Conservation (phyloP, 1,140 invertebrate genomes). For the Aphaenogaster floridana region DNA sequence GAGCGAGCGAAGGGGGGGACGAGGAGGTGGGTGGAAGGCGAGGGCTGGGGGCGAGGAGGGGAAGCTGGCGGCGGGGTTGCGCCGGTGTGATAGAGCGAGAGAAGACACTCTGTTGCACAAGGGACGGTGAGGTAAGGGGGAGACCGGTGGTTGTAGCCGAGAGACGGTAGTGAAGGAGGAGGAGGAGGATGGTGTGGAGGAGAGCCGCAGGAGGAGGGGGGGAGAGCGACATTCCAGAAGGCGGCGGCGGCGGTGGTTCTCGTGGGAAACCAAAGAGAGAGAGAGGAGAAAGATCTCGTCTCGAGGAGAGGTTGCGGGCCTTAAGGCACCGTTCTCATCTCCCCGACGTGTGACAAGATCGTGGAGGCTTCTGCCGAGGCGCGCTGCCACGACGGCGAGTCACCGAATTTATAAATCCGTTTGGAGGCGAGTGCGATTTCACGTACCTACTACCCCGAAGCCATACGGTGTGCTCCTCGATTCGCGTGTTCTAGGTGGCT, state of each 20-base stretch:
- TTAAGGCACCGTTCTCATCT: slow-evolving; percentile 84
- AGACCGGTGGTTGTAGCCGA: slow-evolving; percentile 65
- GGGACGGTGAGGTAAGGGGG: slow-evolving; percentile 57
- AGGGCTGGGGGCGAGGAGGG: slow-evolving; percentile 31
- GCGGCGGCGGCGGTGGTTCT: slow-evolving; percentile 86
- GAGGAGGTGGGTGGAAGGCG: slow-evolving; percentile 21
- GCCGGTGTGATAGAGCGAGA: slow-evolving; percentile 56
- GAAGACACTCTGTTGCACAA: slow-evolving; percentile 45
- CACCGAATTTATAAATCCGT: slow-evolving; percentile 72
- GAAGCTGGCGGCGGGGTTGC: slow-evolving; percentile 72
- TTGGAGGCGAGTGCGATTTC: neutral
- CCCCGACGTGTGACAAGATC: slow-evolving; percentile 78
- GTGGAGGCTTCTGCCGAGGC: slow-evolving; percentile 62
- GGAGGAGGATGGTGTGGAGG: slow-evolving; percentile 31
- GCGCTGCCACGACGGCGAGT: slow-evolving; percentile 63
- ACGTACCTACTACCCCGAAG: neutral
- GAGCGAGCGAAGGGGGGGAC: slow-evolving; percentile 59
- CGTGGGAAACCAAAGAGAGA: slow-evolving; percentile 86
- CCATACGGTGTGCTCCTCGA: neutral
- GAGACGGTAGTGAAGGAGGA: slow-evolving; percentile 71
- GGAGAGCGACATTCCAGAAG: slow-evolving; percentile 87
- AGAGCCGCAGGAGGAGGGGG: slow-evolving; percentile 75
- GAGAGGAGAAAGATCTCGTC: slow-evolving; percentile 77
- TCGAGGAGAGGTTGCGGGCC: slow-evolving; percentile 78
- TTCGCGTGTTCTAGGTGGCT: neutral